These are phyloP conservation scores for Galbula dea DNA, from an alignment of 2,113 vertebrate species.

Conservation along the genomic window DNA sequence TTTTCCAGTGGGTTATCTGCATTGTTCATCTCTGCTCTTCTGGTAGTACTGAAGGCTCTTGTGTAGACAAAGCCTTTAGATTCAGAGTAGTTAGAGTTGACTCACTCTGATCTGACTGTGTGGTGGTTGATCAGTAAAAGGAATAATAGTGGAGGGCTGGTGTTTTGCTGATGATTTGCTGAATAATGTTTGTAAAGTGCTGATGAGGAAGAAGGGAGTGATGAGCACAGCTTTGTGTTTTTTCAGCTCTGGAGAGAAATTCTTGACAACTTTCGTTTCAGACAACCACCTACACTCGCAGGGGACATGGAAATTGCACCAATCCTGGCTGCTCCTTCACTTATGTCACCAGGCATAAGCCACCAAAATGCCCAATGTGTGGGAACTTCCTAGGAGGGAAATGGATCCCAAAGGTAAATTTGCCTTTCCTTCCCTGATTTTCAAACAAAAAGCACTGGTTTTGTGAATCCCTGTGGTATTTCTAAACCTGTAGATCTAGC, in stretches of 20 bases:
- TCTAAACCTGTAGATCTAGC: background rate
- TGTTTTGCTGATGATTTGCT: background rate
- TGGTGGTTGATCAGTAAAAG: background rate
- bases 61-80: background rate
- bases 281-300: slow-evolving; percentile 92
- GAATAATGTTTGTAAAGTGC: background rate
- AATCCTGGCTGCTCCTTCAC: slow-evolving; percentile 90
- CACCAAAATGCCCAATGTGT: slow-evolving; percentile 87
- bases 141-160: background rate
- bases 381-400: slow-evolving; percentile 92
- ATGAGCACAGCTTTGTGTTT: background rate
- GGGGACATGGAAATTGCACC: slow-evolving; percentile 90
- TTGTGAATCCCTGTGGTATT: background rate
- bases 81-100: background rate
- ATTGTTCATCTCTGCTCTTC: background rate
- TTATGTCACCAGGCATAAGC: slow-evolving; percentile 96
- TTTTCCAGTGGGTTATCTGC: background rate
- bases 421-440: background rate
- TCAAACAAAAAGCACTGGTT: background rate
- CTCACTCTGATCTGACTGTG: background rate
- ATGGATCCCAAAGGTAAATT: slow-evolving; percentile 86
- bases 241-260: background rate
- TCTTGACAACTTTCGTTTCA: slow-evolving; percentile 49
- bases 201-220: background rate
- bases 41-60: background rate